Conservation (phyloP, 2,113 vertebrate genomes). For the Tenrec ecaudatus region DNA sequence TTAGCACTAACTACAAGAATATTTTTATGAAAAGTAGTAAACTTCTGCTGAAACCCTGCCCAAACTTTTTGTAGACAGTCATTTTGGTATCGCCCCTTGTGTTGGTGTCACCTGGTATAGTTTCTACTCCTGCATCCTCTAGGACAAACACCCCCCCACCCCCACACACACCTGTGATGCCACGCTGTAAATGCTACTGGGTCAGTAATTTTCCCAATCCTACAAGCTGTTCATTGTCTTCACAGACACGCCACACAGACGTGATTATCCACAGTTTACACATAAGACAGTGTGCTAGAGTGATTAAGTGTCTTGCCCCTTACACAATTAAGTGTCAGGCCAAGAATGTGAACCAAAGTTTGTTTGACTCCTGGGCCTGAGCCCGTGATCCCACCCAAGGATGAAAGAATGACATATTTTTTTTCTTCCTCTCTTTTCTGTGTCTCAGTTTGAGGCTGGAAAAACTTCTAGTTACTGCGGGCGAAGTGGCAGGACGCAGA, state of each 20-base stretch:
- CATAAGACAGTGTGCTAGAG: background rate
- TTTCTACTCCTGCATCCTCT: no score
- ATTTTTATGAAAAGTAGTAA: background rate
- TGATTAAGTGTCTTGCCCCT: background rate
- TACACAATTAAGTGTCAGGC: background rate
- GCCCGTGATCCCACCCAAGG: background rate
- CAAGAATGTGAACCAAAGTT: background rate
- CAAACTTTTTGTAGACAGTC: background rate
- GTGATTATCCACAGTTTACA: background rate
- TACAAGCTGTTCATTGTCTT: background rate
- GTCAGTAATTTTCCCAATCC: background rate
- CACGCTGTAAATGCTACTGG: background rate
- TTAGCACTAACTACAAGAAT: background rate
- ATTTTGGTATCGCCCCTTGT: background rate
- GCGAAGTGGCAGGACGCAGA: background rate
- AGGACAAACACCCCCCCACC: no score
- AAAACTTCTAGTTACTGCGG: background rate
- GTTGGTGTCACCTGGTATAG: background rate
- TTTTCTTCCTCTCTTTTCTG: background rate
- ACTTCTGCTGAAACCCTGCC: background rate
- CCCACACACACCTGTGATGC: no score
- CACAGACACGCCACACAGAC: background rate
- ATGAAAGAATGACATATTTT: background rate
- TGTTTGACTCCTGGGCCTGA: background rate
- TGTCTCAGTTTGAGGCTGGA: background rate